Conservation (phyloP, 2,113 vertebrate genomes). For the Pogonocichla stellata region DNA sequence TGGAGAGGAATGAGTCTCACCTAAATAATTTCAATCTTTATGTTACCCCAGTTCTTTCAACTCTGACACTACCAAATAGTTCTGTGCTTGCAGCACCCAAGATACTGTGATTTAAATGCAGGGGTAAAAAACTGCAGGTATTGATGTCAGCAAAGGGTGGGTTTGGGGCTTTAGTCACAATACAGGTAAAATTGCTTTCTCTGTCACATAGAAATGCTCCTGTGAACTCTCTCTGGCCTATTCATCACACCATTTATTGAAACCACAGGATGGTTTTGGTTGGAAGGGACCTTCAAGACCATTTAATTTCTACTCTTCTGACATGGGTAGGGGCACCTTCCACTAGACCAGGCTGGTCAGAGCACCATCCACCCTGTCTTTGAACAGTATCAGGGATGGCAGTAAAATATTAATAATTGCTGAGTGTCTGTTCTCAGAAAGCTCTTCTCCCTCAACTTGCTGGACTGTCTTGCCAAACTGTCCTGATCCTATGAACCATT, state of each 20-base stretch:
- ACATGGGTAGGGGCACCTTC: background rate
- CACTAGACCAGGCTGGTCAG: too few relatives aligned
- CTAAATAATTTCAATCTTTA: background rate
- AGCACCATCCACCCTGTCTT: background rate
- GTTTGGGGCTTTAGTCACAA: background rate
- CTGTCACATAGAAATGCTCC: background rate
- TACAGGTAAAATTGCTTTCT: background rate
- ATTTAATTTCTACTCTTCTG: background rate
- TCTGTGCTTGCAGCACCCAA: background rate
- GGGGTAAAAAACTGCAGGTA: background rate
- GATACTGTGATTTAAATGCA: background rate
- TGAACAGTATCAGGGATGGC: background rate
- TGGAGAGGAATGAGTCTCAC: background rate
- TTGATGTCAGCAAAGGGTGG: background rate
- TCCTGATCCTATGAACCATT: background rate
- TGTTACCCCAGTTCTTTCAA: background rate
- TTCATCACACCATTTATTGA: background rate
- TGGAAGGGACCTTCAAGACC: background rate
- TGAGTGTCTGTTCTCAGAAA: background rate
- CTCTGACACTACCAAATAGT: background rate
- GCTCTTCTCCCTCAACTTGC: background rate
- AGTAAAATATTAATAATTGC: background rate
- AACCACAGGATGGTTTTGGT: background rate
- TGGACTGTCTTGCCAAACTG: background rate
- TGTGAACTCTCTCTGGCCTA: background rate